These are phyloP conservation scores for Acrocephalus kingi DNA, from an alignment of 2,113 vertebrate species.

Conservation along the genomic window DNA sequence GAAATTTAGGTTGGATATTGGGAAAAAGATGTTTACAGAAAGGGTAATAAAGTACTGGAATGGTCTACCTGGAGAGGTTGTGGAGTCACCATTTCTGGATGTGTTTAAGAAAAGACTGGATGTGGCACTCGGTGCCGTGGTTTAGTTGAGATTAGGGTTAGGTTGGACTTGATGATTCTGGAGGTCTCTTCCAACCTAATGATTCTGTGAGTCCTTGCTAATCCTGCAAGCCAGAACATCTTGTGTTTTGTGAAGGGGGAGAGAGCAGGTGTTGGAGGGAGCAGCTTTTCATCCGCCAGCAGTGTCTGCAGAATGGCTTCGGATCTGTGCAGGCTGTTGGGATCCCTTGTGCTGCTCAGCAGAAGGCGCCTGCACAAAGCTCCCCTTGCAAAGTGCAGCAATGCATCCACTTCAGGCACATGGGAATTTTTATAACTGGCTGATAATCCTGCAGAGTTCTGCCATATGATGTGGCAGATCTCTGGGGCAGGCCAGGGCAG, in stretches of 20 bases:
- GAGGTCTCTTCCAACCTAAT: no score
- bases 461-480: neutral
- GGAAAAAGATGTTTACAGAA: no score
- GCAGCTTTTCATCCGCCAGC: neutral
- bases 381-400: neutral
- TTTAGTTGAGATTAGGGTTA: no score
- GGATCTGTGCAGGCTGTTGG: rapidly evolving
- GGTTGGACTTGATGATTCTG: no score
- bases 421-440: neutral
- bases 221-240: neutral
- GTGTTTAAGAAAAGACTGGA: no score
- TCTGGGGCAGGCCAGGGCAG: neutral
- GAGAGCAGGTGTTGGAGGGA: neutral
- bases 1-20: no score
- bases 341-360: neutral
- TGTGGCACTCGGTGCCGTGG: no score
- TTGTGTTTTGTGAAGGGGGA: neutral
- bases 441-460: neutral
- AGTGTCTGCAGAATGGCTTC: neutral
- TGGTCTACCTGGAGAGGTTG: no score
- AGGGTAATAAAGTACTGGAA: no score
- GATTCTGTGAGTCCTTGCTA: neutral
- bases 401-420: neutral
- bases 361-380: neutral
- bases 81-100: no score